Percentiles rank a stretch among this genome's conserved stretches.
These are phyloP conservation scores for Pluvianellus socialis DNA, from an alignment of 2,113 vertebrate genomes.

Conservation along the genomic window DNA sequence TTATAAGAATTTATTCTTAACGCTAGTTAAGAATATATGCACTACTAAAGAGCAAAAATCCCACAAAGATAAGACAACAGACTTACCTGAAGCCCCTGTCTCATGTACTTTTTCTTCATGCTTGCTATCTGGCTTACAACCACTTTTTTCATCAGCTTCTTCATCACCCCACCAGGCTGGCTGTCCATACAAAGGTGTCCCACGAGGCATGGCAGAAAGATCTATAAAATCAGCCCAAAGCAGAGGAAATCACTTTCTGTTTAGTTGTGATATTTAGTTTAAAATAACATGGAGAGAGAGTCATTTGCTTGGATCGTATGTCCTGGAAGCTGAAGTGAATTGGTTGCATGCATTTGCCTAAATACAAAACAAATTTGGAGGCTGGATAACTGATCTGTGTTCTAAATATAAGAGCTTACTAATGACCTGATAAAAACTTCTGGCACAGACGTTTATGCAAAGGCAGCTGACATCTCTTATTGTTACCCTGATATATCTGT, in stretches of 20 bases:
- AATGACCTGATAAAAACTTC: conserved; percentile 16
- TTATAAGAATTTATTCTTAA: not conserved
- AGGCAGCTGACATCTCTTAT: not conserved
- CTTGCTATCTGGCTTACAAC: conserved; percentile 86
- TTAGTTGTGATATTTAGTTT: not conserved
- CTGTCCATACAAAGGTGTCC: conserved; percentile 95
- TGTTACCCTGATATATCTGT: not conserved
- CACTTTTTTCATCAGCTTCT: conserved; percentile 90
- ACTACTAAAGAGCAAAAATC: not conserved
- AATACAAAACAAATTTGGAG: conserved; percentile 35
- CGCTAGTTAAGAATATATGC: not conserved
- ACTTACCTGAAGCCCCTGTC: conserved; percentile 78
- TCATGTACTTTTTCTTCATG: conserved; percentile 83
- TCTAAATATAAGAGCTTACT: conserved; percentile 57
- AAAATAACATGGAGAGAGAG: not conserved
- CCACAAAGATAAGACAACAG: not conserved
- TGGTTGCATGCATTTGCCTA: not conserved
- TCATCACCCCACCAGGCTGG: conserved; percentile 98
- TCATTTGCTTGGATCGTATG: not conserved
- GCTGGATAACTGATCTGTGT: conserved; percentile 23
- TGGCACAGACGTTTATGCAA: not conserved
- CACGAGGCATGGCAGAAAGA: conserved; percentile 86
- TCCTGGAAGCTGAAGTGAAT: not conserved
- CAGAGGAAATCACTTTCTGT: not conserved
- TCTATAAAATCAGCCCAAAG: conserved; percentile 66